Base-by-base conservation (phyloP, 1,140 invertebrate genomes). In the Achroia grisella region DNA sequence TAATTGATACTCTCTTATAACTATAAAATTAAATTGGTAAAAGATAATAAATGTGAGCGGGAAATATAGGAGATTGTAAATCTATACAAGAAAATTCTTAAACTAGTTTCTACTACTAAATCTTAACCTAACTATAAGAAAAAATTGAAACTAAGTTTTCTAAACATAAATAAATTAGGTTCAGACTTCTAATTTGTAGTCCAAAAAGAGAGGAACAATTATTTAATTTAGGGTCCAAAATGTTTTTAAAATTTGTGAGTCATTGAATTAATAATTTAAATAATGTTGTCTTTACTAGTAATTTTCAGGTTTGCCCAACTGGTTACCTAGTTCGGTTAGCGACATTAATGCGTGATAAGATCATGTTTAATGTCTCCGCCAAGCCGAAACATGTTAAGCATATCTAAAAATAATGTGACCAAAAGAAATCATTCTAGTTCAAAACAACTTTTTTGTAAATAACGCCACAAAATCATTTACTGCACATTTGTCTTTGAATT, bases 151-250 rank as follows among this genome's bases (percentile, higher is more conserved):
- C 54, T 59, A 67, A 47, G 11, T 44, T 23, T 52, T 51, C 51
- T 54, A 58, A 51, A 52, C 50, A 44, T 70, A 66, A 77, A 82
- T 79, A 80, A 78, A 78, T 81, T 81, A 79, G 74, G 79, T 71
- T 84, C 80, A 84, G 77, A 84, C 78, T 82, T 79, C 77, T 74
- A 79, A 81, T 83, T 81, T 78, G 58, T 62, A 72, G 66, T 65
- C 63, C 76, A 71, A 65, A 44, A 35, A 45, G 52, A 49, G 45
- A 74, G 67, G 71, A 80, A 77, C 65, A 70, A 54, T 63, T 44
- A 55, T 61, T 53, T 51, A 15, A 44, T 45, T 68, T 60, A 55
- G 44, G 61, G 52, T 70, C 53, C 44, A 68, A 72, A 67, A 44
- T 29, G 6, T 23, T 23, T 23, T 2, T 3, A 23, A 3, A 23